Base-by-base conservation (phyloP, 2,113 vertebrate genomes). In the Butorides virescens region DNA sequence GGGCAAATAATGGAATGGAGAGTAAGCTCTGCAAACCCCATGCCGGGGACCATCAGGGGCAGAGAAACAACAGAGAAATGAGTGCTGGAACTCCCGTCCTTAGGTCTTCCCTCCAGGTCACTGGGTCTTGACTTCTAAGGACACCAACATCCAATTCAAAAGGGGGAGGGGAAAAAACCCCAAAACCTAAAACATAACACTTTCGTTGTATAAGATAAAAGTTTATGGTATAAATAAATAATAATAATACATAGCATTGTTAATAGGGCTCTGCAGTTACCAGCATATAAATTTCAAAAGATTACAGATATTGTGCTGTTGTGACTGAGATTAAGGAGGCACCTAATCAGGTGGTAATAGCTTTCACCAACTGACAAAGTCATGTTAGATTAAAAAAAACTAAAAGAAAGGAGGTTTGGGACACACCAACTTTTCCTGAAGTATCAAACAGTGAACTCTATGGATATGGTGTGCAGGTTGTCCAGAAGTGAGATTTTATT, bases 121-220 rank as follows among this genome's bases (percentile, higher is more conserved):
- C 21, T 6, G 23, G 10, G 29, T 59, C 29, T 21, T 80, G 23
- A 66, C 36, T 86, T 72, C 42, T 72, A 61, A 68, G 29, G 52
- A 47, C n/a, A 65, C 1, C 17, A 76, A 39, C 8, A 65, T 12
- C 9, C 16, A 61, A 4, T 23, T n/a, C 39, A 52, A 61, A 61
- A 82, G 14, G 5, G 7, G 11, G 4, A 42, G 16, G 1, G 6
- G 29, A 36, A 36, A 30, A n/a, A 32, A 10, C 1, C 5, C 26
- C 2, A 18, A 87, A 50, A 7, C 19, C 18, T 23, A 66, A 92
- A 66, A 3, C 14, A 16, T 39, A 56, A n/a, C 15, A 26, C 4
- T 70, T 83, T 25, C 36, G 13, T 39, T 58, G 19, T 37, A 8
- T 21, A 63, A 71, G 22, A 42, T 23, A 61, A 72, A 72, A 42